A percentile compares a stretch with the other conserved stretches of the same genome.
Evolutionary conservation across 37 sponge, comb jelly and placozoan genomes (phyloP).

Genomic region (Crambe crambe): DNA sequence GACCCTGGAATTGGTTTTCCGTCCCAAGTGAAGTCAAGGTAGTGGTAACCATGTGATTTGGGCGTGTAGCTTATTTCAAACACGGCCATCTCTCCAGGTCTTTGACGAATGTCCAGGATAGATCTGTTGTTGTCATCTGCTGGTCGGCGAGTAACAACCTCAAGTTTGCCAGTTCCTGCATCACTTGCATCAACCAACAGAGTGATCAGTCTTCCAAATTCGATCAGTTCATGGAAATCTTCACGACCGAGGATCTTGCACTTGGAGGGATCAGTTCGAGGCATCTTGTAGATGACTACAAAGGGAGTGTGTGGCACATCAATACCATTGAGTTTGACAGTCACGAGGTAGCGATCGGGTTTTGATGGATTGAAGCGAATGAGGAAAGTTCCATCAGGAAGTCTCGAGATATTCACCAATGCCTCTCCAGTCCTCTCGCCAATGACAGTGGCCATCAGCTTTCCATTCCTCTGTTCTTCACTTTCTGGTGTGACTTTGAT

Average conservation of each 20-base stretch:
- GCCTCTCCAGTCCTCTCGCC: conserved; percentile 39
- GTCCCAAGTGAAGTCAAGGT: conserved; percentile 37
- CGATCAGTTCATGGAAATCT: conserved; percentile 6
- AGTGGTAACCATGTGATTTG: conserved; percentile 24
- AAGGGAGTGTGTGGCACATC: conserved; percentile 53
- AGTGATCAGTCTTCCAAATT: conserved; percentile 18
- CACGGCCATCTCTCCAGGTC: not conserved
- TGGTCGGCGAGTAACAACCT: conserved; percentile 23
- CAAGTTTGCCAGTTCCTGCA: conserved; percentile 35
- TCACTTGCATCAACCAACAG: conserved; percentile 21
- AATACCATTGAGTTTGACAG: conserved; percentile 23
- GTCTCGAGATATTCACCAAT: not conserved
- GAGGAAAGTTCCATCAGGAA: conserved; percentile 4
- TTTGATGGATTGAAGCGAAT: conserved; percentile 45
- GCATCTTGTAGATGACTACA: conserved; percentile 34
- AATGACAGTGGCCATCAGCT: conserved; percentile 28
- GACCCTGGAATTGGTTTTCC: conserved; percentile 1
- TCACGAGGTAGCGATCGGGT: conserved; percentile 60
- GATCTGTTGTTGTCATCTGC: conserved; percentile 3
- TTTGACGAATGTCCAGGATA: not conserved
- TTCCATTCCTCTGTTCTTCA: conserved; percentile 14
- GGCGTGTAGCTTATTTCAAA: conserved; percentile 22
- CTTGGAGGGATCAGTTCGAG: conserved; percentile 50
- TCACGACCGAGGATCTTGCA: conserved; percentile 40
- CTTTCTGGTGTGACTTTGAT: conserved; percentile 22